These are phyloP conservation scores for Ctenopoma multispine DNA, from an alignment of 2,797 vertebrate species.

Conservation along the genomic window DNA sequence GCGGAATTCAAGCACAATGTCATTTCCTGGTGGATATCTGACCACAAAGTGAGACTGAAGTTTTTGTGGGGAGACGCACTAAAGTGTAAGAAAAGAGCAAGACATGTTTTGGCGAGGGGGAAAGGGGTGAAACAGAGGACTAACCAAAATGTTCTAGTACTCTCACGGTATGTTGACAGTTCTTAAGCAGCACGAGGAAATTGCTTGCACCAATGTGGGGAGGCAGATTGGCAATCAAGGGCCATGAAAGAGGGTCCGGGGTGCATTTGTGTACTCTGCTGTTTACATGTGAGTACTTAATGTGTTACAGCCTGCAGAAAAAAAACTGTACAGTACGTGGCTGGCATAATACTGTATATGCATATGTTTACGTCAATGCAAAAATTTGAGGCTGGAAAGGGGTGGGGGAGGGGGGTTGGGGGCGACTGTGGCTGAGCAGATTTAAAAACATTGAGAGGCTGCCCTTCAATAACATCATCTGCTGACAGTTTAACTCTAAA, in stretches of 20 bases:
- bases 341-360: constrained; percentile 5
- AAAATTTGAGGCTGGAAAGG: constrained; percentile 41
- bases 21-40: constrained; percentile 57
- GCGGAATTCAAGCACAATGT: constrained; percentile 51
- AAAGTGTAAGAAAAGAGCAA: constrained; percentile 39
- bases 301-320: constrained; percentile 9
- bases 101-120: constrained; percentile 57
- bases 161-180: constrained; percentile 61
- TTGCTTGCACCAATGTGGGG: constrained; percentile 30
- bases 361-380: constrained; percentile 45
- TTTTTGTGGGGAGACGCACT: constrained; percentile 57
- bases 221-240: constrained; percentile 38
- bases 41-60: constrained; percentile 65
- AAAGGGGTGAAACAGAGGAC: constrained; percentile 62
- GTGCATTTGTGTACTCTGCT: constrained; percentile 3
- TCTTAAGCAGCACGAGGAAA: constrained; percentile 51
- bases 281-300: neutral
- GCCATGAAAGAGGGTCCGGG: constrained; percentile 6
- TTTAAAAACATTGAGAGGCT: constrained; percentile 30
- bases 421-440: constrained; percentile 36
- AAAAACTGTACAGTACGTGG: constrained; percentile 12
- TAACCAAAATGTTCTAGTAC: constrained; percentile 56
- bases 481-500: constrained; percentile 49
- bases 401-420: neutral
- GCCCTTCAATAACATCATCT: constrained; percentile 42